These are phyloP conservation scores for Phortica variegata DNA, from an alignment of 1,140 invertebrate species.

Conservation along the genomic window DNA sequence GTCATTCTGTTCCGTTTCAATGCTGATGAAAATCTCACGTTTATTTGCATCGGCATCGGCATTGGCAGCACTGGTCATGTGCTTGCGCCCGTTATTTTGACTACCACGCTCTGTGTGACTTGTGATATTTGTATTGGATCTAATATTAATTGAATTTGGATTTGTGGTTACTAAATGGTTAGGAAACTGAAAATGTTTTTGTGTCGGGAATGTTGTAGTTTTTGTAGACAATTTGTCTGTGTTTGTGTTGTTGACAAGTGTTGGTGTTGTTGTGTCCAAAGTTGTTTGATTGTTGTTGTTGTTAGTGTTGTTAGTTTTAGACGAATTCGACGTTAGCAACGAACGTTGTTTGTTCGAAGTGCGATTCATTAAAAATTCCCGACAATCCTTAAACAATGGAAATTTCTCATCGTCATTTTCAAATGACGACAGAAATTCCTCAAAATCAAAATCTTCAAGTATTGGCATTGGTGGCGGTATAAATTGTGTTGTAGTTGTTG, in stretches of 20 bases:
- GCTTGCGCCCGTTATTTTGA: conserved; percentile 2
- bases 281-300: conserved; percentile 17
- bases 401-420: conserved; percentile 57
- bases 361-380: conserved; percentile 52
- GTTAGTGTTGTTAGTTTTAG: conserved; percentile 6
- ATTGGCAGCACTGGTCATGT: conserved; percentile 13
- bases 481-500: conserved; percentile 28
- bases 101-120: conserved; percentile 8
- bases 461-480: conserved; percentile 34
- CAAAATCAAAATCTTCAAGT: conserved; percentile 58
- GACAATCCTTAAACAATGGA: conserved; percentile 55
- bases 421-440: conserved; percentile 61
- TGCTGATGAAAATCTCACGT: conserved; percentile 54
- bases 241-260: conserved; percentile 6
- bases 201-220: conserved; percentile 19
- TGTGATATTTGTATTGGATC: conserved; percentile 19
- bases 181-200: conserved; percentile 9
- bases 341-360: conserved; percentile 45
- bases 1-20: conserved; percentile 50
- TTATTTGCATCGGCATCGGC: conserved; percentile 34
- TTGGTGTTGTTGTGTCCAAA: not conserved
- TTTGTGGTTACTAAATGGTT: too few species aligned
- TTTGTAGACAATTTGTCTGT: conserved; percentile 4
- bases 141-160: conserved; percentile 7
- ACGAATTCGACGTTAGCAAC: conserved; percentile 40